Evolutionary conservation across 2,888 invertebrate genomes (phyloP).

Genomic region (Omphaloscelis lunosa): DNA sequence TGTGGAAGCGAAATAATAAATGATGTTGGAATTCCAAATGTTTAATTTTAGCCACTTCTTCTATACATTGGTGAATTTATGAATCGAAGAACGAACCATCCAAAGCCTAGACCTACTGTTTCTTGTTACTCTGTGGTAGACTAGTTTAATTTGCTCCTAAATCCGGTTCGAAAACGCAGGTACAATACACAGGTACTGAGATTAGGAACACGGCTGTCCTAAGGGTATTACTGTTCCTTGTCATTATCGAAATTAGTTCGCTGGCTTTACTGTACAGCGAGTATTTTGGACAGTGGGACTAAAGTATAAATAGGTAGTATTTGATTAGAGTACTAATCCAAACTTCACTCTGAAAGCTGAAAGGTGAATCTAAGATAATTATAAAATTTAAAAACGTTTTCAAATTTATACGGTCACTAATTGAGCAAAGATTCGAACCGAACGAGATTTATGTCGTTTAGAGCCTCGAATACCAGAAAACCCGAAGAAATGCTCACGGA

Average conservation of each 20-base stretch:
- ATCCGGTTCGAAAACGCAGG: slow-evolving; percentile 22
- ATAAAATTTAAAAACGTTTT: neutral
- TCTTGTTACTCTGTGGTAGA: slow-evolving; percentile 38
- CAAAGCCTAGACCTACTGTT: neutral
- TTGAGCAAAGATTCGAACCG: neutral
- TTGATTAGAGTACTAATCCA: neutral
- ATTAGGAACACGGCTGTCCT: slow-evolving; percentile 37
- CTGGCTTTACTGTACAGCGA: slow-evolving; percentile 26
- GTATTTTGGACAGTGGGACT: neutral
- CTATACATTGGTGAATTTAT: neutral
- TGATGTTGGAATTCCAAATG: neutral
- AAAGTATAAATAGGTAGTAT: no score
- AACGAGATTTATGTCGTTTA: neutral
- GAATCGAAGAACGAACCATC: neutral
- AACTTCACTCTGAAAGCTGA: neutral
- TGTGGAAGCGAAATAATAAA: neutral
- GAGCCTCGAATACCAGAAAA: neutral
- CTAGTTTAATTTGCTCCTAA: slow-evolving; percentile 26
- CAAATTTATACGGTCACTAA: neutral
- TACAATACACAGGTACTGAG: slow-evolving; percentile 35
- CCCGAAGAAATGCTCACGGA: neutral
- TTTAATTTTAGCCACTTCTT: neutral
- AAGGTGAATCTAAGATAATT: no score
- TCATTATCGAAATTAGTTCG: slow-evolving; percentile 49
- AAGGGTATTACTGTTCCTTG: slow-evolving; percentile 32